These are phyloP conservation scores for Watsonalla binaria DNA, from an alignment of 2,888 invertebrate species.

Conservation along the genomic window DNA sequence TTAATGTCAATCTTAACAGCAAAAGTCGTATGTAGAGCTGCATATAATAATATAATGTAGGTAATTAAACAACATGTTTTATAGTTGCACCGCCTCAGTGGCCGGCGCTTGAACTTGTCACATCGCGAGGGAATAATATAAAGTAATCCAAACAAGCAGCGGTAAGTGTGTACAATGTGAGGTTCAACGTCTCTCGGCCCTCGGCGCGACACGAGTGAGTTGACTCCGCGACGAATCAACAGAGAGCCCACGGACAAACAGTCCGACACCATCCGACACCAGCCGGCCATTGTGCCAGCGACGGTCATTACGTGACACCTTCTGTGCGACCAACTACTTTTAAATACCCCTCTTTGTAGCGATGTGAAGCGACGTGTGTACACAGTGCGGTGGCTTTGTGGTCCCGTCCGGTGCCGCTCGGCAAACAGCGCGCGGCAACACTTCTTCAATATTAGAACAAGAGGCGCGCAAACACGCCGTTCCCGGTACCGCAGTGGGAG, in stretches of 20 bases:
- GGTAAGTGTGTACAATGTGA: not conserved
- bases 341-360: not conserved
- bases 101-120: too few relatives aligned
- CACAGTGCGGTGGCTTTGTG: constrained; percentile 18
- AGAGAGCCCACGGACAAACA: not conserved
- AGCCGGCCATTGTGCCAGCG: constrained; percentile 1
- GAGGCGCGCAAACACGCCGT: constrained; percentile 27
- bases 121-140: too few relatives aligned
- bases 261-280: not conserved
- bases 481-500: constrained; percentile 15
- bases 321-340: constrained; percentile 1
- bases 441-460: constrained; percentile 33
- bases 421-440: constrained; percentile 31
- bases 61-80: too few relatives aligned
- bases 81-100: too few relatives aligned
- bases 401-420: constrained; percentile 16
- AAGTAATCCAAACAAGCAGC: not conserved
- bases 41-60: too few relatives aligned
- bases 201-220: not conserved
- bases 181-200: constrained; percentile 2
- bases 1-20: too few relatives aligned
- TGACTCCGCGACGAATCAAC: constrained; percentile 6
- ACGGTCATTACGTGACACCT: constrained; percentile 8
- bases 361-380: constrained; percentile 8
- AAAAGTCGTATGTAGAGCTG: too few relatives aligned